phyloP scores from a whole-genome alignment of 2,797 vertebrate species.

The Sardinella longiceps region DNA sequence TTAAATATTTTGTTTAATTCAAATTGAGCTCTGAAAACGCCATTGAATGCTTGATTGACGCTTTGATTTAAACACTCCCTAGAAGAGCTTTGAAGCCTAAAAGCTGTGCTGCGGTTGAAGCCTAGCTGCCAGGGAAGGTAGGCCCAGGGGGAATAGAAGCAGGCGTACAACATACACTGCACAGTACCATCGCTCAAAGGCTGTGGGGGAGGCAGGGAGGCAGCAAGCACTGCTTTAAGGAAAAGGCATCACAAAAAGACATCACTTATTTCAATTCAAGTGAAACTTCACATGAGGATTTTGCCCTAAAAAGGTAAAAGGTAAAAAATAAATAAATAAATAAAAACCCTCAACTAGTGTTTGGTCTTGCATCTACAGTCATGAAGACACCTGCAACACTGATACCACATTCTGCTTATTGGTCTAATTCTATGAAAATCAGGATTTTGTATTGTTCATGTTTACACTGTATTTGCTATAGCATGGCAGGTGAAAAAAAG shows the following conservation, averaged over 20 bases:
- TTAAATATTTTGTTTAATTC: constrained; percentile 43
- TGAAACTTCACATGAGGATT: neutral
- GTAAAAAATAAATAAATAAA: neutral
- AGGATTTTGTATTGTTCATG: neutral
- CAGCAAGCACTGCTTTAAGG: neutral
- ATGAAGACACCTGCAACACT: neutral
- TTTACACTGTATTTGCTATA: no score
- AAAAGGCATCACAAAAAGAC: neutral
- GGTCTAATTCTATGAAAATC: neutral
- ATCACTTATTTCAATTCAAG: neutral
- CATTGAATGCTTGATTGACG: constrained; percentile 24
- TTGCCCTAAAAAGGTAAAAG: neutral
- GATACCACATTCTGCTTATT: neutral
- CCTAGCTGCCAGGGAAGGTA: neutral
- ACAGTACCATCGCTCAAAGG: neutral
- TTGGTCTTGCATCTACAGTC: no score
- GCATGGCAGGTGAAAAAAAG: neutral
- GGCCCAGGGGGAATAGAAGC: neutral
- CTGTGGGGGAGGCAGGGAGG: neutral
- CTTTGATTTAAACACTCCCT: constrained; percentile 8
- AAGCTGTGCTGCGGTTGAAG: neutral
- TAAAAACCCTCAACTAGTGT: no score
- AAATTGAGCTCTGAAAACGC: constrained; percentile 22
- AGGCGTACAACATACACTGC: neutral
- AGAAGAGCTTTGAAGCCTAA: constrained; percentile 14